Percentiles rank a stretch among this genome's conserved stretches.
These are phyloP conservation scores for Cromileptes altivelis DNA, from an alignment of 2,113 vertebrate species.

Conservation along the genomic window DNA sequence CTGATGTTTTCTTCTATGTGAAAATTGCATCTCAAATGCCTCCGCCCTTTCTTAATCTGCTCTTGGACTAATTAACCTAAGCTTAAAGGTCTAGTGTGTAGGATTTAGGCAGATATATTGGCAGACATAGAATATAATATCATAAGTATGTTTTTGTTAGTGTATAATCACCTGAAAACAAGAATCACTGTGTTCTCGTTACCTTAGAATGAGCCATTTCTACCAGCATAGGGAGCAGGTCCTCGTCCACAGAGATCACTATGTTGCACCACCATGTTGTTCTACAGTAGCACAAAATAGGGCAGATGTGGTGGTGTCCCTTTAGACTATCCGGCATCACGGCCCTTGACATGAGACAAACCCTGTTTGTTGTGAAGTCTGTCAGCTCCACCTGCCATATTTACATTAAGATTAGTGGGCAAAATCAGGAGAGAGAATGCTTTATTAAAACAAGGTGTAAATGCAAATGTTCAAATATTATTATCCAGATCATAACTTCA, in stretches of 20 bases:
- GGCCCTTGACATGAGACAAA: neutral
- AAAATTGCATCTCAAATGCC: neutral
- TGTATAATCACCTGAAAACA: no score
- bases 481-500: constrained; percentile 4
- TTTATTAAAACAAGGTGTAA: neutral
- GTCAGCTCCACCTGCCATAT: neutral
- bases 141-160: no score
- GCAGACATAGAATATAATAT: no score
- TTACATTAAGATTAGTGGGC: neutral
- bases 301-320: no score
- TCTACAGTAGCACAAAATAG: no score
- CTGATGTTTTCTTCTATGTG: neutral
- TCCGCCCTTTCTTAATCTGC: neutral
- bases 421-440: neutral
- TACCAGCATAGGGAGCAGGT: no score
- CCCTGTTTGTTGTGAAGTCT: neutral
- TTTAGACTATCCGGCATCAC: neutral
- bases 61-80: neutral
- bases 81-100: no score
- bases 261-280: no score
- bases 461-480: neutral
- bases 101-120: no score
- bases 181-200: no score
- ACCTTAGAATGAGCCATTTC: no score
- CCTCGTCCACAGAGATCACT: no score